These are phyloP conservation scores for Atherinosoma microstoma DNA, from an alignment of 2,797 vertebrate genomes.

Conservation along the genomic window DNA sequence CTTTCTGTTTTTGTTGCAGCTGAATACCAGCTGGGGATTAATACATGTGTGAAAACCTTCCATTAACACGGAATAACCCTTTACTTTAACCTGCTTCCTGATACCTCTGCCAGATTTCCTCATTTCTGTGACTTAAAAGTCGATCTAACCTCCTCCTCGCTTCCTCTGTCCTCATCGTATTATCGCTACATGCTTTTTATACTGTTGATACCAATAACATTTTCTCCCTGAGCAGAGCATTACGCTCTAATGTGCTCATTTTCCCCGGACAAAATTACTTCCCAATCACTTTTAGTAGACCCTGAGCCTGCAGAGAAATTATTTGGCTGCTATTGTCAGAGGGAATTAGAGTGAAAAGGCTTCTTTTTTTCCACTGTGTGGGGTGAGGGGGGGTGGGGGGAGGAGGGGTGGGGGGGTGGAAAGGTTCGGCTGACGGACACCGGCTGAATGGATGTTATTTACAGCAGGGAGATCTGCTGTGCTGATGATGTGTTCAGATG, in stretches of 20 bases:
- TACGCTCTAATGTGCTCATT: conserved; percentile 74
- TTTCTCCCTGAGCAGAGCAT: conserved; percentile 70
- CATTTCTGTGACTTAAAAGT: conserved; percentile 21
- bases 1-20: background rate
- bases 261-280: conserved; percentile 69
- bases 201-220: conserved; percentile 72
- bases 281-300: conserved; percentile 65
- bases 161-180: conserved; percentile 71
- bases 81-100: conserved; percentile 18
- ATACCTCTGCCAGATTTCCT: conserved; percentile 21
- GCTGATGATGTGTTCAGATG: conserved; percentile 65
- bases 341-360: conserved; percentile 74
- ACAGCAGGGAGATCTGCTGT: conserved; percentile 47
- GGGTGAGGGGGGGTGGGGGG: no score
- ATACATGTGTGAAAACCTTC: background rate
- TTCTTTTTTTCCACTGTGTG: conserved; percentile 30
- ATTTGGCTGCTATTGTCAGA: conserved; percentile 73
- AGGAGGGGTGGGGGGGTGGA: conserved; percentile 8
- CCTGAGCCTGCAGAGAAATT: conserved; percentile 72
- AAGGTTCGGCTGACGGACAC: conserved; percentile 51
- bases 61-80: background rate
- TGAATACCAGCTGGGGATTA: conserved; percentile 2
- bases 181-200: conserved; percentile 67
- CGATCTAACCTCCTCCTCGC: conserved; percentile 9
- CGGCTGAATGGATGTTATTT: conserved; percentile 71